A percentile compares a stretch with the other conserved stretches of the same genome.
Conservation (phyloP, 1,140 invertebrate species). For the Xylocopa sonorina region DNA sequence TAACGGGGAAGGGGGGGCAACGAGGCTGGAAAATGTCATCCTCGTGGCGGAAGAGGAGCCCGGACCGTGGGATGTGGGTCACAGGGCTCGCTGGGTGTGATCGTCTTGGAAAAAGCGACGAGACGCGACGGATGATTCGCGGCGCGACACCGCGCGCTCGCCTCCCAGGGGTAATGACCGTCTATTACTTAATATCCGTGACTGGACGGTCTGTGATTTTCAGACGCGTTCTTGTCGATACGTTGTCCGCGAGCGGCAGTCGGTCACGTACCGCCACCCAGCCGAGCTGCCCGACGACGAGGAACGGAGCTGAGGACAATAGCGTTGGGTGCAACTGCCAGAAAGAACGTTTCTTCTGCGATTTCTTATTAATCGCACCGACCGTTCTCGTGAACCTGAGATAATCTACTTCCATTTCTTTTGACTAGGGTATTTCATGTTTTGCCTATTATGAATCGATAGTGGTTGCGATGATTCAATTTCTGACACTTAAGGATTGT, state of each 20-base stretch:
- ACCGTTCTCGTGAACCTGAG: too few species aligned
- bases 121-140: constrained; percentile 46
- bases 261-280: constrained; percentile 38
- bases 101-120: constrained; percentile 60
- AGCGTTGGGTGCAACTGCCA: too few species aligned
- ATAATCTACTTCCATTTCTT: too few species aligned
- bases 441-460: too few species aligned
- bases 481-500: too few species aligned
- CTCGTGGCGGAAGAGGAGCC: constrained; percentile 70
- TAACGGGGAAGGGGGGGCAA: too few species aligned
- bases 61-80: constrained; percentile 76
- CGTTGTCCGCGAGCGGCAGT: constrained; percentile 51
- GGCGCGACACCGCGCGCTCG: constrained; percentile 55
- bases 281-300: background rate
- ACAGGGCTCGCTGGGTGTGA: constrained; percentile 69
- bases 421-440: too few species aligned
- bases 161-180: constrained; percentile 68
- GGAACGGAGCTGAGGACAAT: background rate
- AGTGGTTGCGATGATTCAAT: too few species aligned
- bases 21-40: constrained; percentile 68
- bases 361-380: too few species aligned
- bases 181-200: constrained; percentile 68
- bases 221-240: constrained; percentile 62
- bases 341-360: too few species aligned
- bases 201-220: constrained; percentile 51